phyloP scores from a whole-genome alignment of 2,888 invertebrate species.

The Rhaphigaster nebulosa region DNA sequence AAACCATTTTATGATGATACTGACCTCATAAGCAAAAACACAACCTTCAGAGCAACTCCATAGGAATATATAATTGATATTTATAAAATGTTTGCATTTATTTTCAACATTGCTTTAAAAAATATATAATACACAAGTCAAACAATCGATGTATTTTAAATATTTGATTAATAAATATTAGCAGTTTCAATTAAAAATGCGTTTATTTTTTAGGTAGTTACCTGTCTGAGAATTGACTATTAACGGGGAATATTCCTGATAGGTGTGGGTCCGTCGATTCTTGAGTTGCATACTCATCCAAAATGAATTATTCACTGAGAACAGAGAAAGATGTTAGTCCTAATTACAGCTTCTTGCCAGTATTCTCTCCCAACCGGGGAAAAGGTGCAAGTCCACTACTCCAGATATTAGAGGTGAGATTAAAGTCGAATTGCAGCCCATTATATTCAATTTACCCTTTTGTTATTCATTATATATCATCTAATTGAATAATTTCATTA shows the following conservation, averaged over 20 bases:
- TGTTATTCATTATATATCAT: neutral
- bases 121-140: neutral
- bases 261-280: neutral
- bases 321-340: slow-evolving; percentile 39
- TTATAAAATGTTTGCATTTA: neutral
- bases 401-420: slow-evolving; percentile 54
- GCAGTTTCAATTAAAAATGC: slow-evolving; percentile 38
- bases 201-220: slow-evolving; percentile 56
- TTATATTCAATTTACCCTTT: neutral
- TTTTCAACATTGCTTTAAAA: neutral
- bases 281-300: neutral
- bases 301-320: slow-evolving; percentile 52
- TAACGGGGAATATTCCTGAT: slow-evolving; percentile 49
- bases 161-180: neutral
- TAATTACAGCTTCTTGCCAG: slow-evolving; percentile 43
- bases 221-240: slow-evolving; percentile 47
- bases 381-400: slow-evolving; percentile 51
- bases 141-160: neutral
- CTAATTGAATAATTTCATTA: neutral
- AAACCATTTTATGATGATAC: neutral
- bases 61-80: neutral
- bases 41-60: neutral
- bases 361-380: slow-evolving; percentile 38
- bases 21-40: neutral
- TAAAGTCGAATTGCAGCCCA: slow-evolving; percentile 5